Percentiles rank a stretch among this genome's conserved stretches.
phyloP scores from a whole-genome alignment of 2,888 invertebrate species.

The Chironomus riparius region DNA sequence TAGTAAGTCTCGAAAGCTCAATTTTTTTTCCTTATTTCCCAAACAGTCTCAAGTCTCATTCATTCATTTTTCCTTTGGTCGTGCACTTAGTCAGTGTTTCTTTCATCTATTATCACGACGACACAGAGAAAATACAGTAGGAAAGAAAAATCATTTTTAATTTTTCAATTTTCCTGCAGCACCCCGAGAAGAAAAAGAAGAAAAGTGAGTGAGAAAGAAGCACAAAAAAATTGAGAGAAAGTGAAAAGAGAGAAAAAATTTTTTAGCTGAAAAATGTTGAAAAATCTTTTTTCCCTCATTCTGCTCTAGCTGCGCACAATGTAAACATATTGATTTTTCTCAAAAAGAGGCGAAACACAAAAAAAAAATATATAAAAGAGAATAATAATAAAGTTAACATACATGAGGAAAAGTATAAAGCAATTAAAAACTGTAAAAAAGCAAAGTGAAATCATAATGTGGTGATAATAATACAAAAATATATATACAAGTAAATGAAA shows the following conservation, averaged over 20 bases:
- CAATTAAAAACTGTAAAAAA: conserved; percentile 6
- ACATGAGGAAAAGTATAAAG: conserved; percentile 2
- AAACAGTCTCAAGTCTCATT: no score
- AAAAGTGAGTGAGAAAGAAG: neutral
- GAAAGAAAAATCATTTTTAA: neutral
- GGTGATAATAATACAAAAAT: neutral
- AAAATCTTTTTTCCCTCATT: conserved; percentile 22
- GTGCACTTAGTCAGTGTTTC: neutral
- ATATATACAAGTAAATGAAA: neutral
- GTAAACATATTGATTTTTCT: conserved; percentile 28
- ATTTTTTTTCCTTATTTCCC: neutral
- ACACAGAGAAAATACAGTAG: neutral
- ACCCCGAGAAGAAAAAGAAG: neutral
- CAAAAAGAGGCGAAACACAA: conserved; percentile 13
- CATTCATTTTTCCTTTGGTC: neutral
- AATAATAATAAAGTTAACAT: conserved; percentile 22
- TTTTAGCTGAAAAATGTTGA: conserved; percentile 20
- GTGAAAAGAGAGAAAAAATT: neutral
- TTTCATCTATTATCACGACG: neutral
- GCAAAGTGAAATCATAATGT: neutral
- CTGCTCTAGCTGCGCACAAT: conserved; percentile 23
- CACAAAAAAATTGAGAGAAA: neutral
- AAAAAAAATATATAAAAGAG: neutral
- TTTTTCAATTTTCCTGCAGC: neutral
- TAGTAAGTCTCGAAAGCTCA: neutral